Conservation (phyloP, 2,888 invertebrate genomes). For the Podotricha telesiphe region DNA sequence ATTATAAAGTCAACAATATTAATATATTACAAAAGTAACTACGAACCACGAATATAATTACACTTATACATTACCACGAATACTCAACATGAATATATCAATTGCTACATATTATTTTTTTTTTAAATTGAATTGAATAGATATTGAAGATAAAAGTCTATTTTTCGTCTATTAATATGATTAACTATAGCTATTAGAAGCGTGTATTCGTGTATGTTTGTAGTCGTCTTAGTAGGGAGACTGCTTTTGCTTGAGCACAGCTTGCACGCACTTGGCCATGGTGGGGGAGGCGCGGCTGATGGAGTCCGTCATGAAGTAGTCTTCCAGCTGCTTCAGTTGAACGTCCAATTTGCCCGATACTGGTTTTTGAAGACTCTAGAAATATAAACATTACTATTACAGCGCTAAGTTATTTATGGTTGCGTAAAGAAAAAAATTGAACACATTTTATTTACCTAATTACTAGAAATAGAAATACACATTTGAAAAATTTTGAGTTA, state of each 20-base stretch:
- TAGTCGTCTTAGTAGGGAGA: slow-evolving; percentile 62
- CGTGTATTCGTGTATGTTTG: slow-evolving; percentile 15
- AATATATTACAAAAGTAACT: slow-evolving; percentile 29
- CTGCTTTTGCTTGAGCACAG: slow-evolving; percentile 89
- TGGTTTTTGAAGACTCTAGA: slow-evolving; percentile 74
- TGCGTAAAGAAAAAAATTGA: too few species aligned
- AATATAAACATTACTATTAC: too few species aligned
- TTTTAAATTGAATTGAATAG: not conserved
- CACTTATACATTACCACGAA: slow-evolving; percentile 35
- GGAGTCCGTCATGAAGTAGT: slow-evolving; percentile 97
- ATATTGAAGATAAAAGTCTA: slow-evolving; percentile 2
- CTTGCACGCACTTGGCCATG: slow-evolving; percentile 99
- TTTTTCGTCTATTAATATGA: not conserved
- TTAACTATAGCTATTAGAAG: not conserved
- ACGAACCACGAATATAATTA: slow-evolving; percentile 24
- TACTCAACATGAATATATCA: slow-evolving; percentile 17
- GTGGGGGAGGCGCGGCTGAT: slow-evolving; percentile 98
- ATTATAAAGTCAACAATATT: not conserved
- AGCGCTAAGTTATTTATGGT: too few species aligned
- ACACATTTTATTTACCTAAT: too few species aligned
- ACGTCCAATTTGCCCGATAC: slow-evolving; percentile 86
- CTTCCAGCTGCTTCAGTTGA: slow-evolving; percentile 90
- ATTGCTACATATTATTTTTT: slow-evolving; percentile 1
- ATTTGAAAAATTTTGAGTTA: too few species aligned
- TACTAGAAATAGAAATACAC: too few species aligned